Percentiles rank a stretch among this genome's conserved stretches.
These are phyloP conservation scores for Hippocampus guttulatus DNA, from an alignment of 2,113 vertebrate genomes.

Conservation along the genomic window DNA sequence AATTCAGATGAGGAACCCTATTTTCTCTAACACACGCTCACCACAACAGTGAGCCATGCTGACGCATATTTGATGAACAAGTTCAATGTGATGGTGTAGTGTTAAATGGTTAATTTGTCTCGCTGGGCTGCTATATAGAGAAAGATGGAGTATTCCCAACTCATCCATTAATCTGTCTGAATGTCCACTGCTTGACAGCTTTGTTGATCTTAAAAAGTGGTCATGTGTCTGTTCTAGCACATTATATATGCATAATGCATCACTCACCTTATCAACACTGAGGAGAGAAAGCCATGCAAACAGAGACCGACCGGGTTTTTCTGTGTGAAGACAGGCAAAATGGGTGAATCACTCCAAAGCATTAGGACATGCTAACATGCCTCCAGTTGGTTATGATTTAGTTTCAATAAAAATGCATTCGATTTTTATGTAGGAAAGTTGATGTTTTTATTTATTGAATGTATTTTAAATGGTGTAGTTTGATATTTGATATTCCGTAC, in stretches of 20 bases:
- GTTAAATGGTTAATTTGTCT: conserved; percentile 49
- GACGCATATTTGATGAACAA: conserved; percentile 48
- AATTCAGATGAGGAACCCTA: conserved; percentile 42
- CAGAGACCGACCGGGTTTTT: background rate
- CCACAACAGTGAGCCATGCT: conserved; percentile 15
- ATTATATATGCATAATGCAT: conserved; percentile 31
- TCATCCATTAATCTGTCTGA: conserved; percentile 50
- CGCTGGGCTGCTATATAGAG: conserved; percentile 32
- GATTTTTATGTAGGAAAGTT: background rate
- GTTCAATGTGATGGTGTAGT: conserved; percentile 32
- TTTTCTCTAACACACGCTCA: background rate
- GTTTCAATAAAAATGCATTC: background rate
- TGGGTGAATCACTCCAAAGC: conserved; percentile 10
- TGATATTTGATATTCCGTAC: too few species aligned
- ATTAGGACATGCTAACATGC: background rate
- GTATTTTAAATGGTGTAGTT: too few species aligned
- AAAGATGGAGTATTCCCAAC: conserved; percentile 44
- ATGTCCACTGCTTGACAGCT: conserved; percentile 36
- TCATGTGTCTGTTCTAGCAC: conserved; percentile 27
- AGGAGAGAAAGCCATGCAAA: background rate
- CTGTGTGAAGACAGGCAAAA: background rate
- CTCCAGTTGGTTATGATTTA: background rate
- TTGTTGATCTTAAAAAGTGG: conserved; percentile 46
- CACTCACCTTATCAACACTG: background rate
- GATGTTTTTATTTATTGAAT: too few species aligned